Evolutionary conservation across 2,888 invertebrate genomes (phyloP).

Genomic region (Chrysolina oricalcia): DNA sequence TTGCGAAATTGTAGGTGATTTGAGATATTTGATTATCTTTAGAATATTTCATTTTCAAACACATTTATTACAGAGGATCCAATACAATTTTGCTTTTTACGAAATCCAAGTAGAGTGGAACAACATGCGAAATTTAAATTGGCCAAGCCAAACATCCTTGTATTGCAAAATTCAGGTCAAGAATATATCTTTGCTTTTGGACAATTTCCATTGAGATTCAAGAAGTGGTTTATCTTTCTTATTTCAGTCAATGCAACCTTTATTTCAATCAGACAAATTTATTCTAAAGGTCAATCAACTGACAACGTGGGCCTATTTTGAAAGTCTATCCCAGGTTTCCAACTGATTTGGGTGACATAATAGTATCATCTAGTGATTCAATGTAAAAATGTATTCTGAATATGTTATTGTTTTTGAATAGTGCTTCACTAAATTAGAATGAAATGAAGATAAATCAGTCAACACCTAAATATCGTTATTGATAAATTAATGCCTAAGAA

Average conservation of each 20-base stretch:
- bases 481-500: too few relatives aligned
- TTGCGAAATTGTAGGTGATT: too few relatives aligned
- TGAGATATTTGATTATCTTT: too few relatives aligned
- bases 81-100: too few relatives aligned
- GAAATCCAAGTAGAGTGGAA: background rate
- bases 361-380: too few relatives aligned
- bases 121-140: background rate
- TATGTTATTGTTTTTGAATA: background rate
- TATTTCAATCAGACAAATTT: background rate
- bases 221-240: background rate
- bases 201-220: background rate
- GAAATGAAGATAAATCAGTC: too few relatives aligned
- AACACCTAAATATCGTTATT: too few relatives aligned
- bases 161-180: constrained; percentile 7
- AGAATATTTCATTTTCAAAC: too few relatives aligned
- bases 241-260: background rate
- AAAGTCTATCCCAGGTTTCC: background rate
- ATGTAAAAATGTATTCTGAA: too few relatives aligned
- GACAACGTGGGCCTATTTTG: background rate
- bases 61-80: too few relatives aligned
- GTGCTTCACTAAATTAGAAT: background rate
- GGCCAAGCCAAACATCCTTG: background rate
- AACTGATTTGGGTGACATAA: too few relatives aligned
- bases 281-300: background rate
- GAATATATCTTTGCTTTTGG: background rate